phyloP scores from a whole-genome alignment of 2,888 invertebrate genomes.

The Noctua comes region DNA sequence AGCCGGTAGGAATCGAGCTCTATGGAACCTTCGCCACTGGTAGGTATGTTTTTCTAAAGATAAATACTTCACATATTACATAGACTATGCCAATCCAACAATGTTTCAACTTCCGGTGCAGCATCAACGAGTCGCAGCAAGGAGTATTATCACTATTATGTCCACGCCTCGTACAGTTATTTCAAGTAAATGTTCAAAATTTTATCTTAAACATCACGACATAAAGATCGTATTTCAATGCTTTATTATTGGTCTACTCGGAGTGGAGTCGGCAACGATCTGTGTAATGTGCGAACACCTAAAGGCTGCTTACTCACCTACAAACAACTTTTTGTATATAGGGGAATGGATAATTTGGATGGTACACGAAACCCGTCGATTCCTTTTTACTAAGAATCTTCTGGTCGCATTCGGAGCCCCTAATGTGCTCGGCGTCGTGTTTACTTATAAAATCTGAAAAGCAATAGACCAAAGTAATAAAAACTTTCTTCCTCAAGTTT shows the following conservation, averaged over 20 bases:
- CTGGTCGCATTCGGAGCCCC: constrained; percentile 99
- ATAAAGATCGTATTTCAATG: not conserved
- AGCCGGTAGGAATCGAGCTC: too few relatives aligned
- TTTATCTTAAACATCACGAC: not conserved
- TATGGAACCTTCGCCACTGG: too few relatives aligned
- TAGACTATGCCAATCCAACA: not conserved
- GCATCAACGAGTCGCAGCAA: not conserved
- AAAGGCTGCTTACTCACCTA: constrained; percentile 88
- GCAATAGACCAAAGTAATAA: constrained; percentile 41
- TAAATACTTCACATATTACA: not conserved
- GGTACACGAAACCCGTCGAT: constrained; percentile 97
- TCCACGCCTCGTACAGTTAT: not conserved
- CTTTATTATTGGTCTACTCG: not conserved
- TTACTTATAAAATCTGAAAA: constrained; percentile 96
- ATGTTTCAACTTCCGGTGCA: not conserved
- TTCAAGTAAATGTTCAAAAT: not conserved
- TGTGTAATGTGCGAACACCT: not conserved
- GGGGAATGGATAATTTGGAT: constrained; percentile 98
- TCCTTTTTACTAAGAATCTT: constrained; percentile 98
- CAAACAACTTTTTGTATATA: constrained; percentile 99
- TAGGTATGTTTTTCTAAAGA: not conserved
- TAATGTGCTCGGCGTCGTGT: constrained; percentile 98
- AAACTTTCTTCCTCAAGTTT: constrained; percentile 46
- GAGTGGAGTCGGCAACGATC: not conserved
- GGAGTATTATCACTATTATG: not conserved